Evolutionary conservation across 2,113 vertebrate genomes (phyloP).

Genomic region (Romanogobio albipinnatus): DNA sequence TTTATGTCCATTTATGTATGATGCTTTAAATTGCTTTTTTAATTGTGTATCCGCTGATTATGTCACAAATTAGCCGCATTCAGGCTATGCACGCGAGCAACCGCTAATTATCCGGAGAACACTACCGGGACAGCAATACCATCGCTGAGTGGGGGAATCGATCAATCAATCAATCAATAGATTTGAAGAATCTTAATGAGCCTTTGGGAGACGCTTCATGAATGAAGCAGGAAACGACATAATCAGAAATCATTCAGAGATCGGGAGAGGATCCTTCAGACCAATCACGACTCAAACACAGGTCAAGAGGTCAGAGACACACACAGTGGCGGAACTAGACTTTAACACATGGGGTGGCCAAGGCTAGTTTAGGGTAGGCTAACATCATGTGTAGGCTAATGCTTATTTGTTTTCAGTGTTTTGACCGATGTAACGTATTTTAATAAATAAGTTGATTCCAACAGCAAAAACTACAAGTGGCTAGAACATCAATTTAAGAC

Average conservation of each 20-base stretch:
- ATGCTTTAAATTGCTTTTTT: constrained; percentile 30
- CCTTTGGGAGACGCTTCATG: constrained; percentile 15
- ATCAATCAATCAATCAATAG: constrained; percentile 46
- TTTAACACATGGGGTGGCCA: too few species aligned
- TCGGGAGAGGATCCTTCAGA: constrained; percentile 41
- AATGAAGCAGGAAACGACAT: constrained; percentile 65
- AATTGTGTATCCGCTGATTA: constrained; percentile 10
- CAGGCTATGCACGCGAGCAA: constrained; percentile 26
- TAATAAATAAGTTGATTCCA: too few species aligned
- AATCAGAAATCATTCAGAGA: constrained; percentile 71
- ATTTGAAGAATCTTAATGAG: constrained; percentile 17
- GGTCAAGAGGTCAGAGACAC: too few species aligned
- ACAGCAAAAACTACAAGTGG: too few species aligned
- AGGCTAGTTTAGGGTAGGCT: too few species aligned
- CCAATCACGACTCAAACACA: not conserved
- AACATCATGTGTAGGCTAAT: too few species aligned
- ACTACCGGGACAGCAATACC: not conserved
- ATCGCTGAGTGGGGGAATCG: constrained; percentile 29
- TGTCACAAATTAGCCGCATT: constrained; percentile 20
- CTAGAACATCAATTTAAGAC: too few species aligned
- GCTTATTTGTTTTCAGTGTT: too few species aligned
- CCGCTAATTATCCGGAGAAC: not conserved
- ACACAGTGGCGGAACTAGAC: too few species aligned
- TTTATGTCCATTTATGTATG: constrained; percentile 3
- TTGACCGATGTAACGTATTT: too few species aligned